Evolutionary conservation across 2,888 invertebrate genomes (phyloP).

Genomic region (Drosophila algonquin): DNA sequence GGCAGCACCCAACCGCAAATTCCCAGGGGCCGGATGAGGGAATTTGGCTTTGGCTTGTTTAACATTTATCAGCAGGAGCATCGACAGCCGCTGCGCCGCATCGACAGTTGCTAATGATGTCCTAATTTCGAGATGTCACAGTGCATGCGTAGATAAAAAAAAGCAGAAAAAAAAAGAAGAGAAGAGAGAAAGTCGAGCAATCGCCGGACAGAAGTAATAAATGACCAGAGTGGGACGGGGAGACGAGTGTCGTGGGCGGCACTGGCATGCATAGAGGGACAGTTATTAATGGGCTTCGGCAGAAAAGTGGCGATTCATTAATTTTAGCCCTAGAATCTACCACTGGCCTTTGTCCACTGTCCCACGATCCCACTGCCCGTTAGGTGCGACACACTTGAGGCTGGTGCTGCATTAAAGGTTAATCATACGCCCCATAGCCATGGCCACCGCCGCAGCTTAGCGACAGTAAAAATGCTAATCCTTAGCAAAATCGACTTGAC

Average conservation of each 20-base stretch:
- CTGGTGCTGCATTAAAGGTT: constrained; percentile 64
- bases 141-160: constrained; percentile 59
- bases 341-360: constrained; percentile 25
- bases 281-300: constrained; percentile 73
- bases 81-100: constrained; percentile 60
- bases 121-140: constrained; percentile 79
- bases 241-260: constrained; percentile 12
- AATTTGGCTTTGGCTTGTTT: constrained; percentile 26
- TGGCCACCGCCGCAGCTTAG: constrained; percentile 52
- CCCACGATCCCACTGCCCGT: constrained; percentile 27
- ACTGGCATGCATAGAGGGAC: constrained; percentile 64
- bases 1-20: constrained; percentile 30
- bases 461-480: constrained; percentile 70
- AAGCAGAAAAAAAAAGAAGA: constrained; percentile 15
- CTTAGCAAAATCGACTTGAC: constrained; percentile 67
- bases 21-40: constrained; percentile 10
- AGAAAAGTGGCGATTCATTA: constrained; percentile 64
- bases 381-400: constrained; percentile 51
- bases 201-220: constrained; percentile 69
- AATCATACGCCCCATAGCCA: constrained; percentile 68
- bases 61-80: constrained; percentile 68
- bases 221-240: constrained; percentile 41
- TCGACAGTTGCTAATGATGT: constrained; percentile 81
- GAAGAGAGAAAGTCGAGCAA: constrained; percentile 49
- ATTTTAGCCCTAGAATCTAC: constrained; percentile 42